phyloP scores from a whole-genome alignment of 2,113 vertebrate species.

The Ardeotis arabs region DNA sequence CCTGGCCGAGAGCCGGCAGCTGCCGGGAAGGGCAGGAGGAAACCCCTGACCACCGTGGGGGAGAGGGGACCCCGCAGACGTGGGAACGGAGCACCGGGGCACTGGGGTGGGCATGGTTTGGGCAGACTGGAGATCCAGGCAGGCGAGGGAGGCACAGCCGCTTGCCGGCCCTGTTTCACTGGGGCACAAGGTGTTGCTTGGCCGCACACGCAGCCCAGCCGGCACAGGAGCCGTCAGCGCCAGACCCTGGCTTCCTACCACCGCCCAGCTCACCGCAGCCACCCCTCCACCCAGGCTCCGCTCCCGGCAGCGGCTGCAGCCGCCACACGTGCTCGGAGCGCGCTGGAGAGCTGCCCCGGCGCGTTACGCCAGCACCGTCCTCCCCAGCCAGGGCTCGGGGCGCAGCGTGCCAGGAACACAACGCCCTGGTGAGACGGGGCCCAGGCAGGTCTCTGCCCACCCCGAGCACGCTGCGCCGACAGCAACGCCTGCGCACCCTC shows the following conservation, averaged over 20 bases:
- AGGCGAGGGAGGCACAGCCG: neutral
- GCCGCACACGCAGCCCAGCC: neutral
- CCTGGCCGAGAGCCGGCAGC: neutral
- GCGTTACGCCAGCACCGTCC: neutral
- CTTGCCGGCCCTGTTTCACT: neutral
- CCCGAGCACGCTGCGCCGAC: fast-evolving
- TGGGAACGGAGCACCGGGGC: fast-evolving
- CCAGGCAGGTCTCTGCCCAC: neutral
- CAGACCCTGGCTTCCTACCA: neutral
- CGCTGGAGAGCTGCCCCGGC: neutral
- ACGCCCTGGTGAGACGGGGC: neutral
- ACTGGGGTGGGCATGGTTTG: fast-evolving
- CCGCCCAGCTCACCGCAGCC: neutral
- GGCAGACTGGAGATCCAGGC: neutral
- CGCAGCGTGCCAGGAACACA: neutral
- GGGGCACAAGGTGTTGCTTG: neutral
- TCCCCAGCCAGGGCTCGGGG: neutral
- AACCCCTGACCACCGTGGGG: fast-evolving
- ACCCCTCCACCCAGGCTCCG: neutral
- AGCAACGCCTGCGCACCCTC: neutral
- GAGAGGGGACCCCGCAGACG: neutral
- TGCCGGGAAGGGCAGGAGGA: neutral
- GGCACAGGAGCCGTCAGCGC: neutral
- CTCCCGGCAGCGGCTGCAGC: neutral
- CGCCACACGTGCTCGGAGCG: neutral